Conservation (phyloP, 2,888 invertebrate species). For the Macrostomum cliftonense region DNA sequence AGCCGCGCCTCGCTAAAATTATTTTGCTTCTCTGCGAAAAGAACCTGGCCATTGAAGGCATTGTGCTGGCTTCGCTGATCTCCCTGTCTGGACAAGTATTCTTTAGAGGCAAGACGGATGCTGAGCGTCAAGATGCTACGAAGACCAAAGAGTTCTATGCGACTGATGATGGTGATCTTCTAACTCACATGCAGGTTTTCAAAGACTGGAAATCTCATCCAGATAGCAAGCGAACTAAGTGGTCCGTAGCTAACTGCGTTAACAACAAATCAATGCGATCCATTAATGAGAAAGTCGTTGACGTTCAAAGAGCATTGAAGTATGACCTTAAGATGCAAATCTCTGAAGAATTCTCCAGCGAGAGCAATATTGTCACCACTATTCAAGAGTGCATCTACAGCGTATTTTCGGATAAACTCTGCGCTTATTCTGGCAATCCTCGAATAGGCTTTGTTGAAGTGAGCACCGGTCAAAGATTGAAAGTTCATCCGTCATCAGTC, state of each 20-base stretch:
- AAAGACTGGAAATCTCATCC: slow-evolving; percentile 6
- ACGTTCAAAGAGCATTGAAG: too few relatives aligned
- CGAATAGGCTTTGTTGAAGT: too few relatives aligned
- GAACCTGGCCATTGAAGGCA: slow-evolving; percentile 10
- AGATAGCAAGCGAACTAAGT: slow-evolving; percentile 10
- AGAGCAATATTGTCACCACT: too few relatives aligned
- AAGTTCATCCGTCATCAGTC: too few relatives aligned
- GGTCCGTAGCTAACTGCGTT: slow-evolving; percentile 15
- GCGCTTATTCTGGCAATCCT: too few relatives aligned
- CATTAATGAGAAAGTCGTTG: neutral
- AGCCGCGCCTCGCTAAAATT: slow-evolving; percentile 14
- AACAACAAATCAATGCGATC: slow-evolving; percentile 15
- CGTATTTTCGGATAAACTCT: too few relatives aligned
- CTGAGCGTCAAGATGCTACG: slow-evolving; percentile 12
- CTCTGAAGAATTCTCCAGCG: too few relatives aligned
- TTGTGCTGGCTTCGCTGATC: slow-evolving; percentile 13
- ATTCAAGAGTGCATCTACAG: too few relatives aligned
- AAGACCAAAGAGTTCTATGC: slow-evolving; percentile 11
- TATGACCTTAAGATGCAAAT: too few relatives aligned
- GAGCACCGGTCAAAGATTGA: too few relatives aligned
- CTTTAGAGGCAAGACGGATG: slow-evolving; percentile 10
- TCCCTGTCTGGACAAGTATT: slow-evolving; percentile 15
- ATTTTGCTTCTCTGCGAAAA: neutral
- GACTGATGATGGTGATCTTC: slow-evolving; percentile 13
- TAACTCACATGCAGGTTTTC: slow-evolving; percentile 11